phyloP scores from a whole-genome alignment of 2,113 vertebrate species.

The Hipposideros armiger region DNA sequence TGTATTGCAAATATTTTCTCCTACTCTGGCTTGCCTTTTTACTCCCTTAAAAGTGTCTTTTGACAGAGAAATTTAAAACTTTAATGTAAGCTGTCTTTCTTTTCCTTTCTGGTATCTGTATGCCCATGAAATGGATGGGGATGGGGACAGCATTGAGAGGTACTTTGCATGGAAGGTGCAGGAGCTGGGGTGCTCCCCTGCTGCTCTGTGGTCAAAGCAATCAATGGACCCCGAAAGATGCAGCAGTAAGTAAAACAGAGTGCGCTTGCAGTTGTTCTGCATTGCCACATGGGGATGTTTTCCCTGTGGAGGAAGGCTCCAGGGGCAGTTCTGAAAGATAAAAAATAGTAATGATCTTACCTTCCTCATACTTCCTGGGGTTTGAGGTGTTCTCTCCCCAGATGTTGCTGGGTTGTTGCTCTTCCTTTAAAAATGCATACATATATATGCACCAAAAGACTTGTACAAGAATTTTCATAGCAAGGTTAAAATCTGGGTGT shows the following conservation, averaged over 20 bases:
- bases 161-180: not conserved
- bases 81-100: not conserved
- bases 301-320: not conserved
- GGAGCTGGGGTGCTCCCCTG: not conserved
- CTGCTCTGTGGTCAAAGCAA: not conserved
- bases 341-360: not conserved
- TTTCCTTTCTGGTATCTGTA: constrained; percentile 31
- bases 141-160: too few relatives aligned
- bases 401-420: not conserved
- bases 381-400: not conserved
- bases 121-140: not conserved
- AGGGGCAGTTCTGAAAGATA: not conserved
- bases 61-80: not conserved
- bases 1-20: not conserved
- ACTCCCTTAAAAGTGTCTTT: not conserved
- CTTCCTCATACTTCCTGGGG: not conserved
- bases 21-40: not conserved
- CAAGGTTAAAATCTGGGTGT: not conserved
- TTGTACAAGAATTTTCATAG: not conserved
- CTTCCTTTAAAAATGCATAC: not conserved
- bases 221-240: not conserved
- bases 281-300: not conserved
- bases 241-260: not conserved
- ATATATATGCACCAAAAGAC: not conserved
- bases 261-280: not conserved